Evolutionary conservation across 2,113 vertebrate genomes (phyloP).

Genomic region (Sardina pilchardus): DNA sequence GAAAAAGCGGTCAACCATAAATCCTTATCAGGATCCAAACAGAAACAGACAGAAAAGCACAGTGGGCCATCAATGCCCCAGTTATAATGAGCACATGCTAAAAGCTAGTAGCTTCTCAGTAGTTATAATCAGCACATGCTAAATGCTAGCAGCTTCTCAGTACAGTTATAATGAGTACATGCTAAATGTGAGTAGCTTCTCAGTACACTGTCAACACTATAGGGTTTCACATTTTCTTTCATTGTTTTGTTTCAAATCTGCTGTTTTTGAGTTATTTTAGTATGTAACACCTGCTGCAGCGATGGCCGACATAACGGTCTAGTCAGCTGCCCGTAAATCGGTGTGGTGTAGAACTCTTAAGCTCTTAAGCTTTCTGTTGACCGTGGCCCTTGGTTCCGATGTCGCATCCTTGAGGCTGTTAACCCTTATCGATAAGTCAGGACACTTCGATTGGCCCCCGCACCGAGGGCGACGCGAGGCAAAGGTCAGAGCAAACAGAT

Average conservation of each 20-base stretch:
- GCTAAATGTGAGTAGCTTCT: not conserved
- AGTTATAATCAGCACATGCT: not conserved
- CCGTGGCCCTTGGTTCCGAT: not conserved
- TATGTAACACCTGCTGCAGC: not conserved
- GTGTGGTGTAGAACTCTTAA: not conserved
- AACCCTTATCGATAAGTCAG: slow-evolving; percentile 24
- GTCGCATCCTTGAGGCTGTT: slow-evolving; percentile 8
- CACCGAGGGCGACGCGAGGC: not conserved
- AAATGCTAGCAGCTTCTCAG: not conserved
- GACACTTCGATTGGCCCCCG: slow-evolving; percentile 24
- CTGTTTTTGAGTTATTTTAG: not conserved
- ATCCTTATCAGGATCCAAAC: not conserved
- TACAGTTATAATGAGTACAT: not conserved
- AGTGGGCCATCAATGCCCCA: not conserved
- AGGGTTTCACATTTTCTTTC: not conserved
- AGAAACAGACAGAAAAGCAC: not conserved
- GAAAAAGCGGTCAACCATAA: not conserved
- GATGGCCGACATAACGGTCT: not conserved
- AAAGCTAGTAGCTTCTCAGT: not conserved
- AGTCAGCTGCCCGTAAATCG: not conserved
- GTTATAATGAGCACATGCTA: not conserved
- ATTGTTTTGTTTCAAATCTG: not conserved
- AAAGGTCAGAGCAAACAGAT: slow-evolving; percentile 27
- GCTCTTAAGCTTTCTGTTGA: slow-evolving; percentile 18
- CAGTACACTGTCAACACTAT: not conserved